A percentile compares a stretch with the other conserved stretches of the same genome.
Conservation (phyloP, 2,113 vertebrate genomes). For the Hepsetus odoe region DNA sequence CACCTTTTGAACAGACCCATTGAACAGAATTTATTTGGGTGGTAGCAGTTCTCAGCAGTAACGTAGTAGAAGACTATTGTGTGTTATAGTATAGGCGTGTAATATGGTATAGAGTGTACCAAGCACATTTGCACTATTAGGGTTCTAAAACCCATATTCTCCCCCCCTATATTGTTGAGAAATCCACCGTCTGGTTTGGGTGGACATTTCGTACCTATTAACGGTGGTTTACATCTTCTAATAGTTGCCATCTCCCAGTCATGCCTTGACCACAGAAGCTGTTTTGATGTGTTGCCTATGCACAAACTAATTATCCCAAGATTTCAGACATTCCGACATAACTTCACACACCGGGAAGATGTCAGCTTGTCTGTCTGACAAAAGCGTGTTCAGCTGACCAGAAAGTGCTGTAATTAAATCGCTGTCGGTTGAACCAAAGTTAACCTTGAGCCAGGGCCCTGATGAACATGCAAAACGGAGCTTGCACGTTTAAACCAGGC, state of each 20-base stretch:
- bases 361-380: conserved; percentile 40
- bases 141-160: neutral
- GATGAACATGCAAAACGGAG: conserved; percentile 20
- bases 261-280: conserved; percentile 11
- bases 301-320: conserved; percentile 31
- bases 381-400: conserved; percentile 60
- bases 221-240: neutral
- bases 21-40: too few relatives aligned
- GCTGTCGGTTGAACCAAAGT: conserved; percentile 50
- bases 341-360: conserved; percentile 16
- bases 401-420: conserved; percentile 65
- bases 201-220: neutral
- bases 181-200: neutral
- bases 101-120: too few relatives aligned
- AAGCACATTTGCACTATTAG: neutral
- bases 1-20: too few relatives aligned
- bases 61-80: too few relatives aligned
- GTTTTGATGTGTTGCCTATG: conserved; percentile 34
- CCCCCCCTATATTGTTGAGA: neutral
- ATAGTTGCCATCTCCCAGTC: conserved; percentile 24
- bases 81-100: too few relatives aligned
- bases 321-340: conserved; percentile 18
- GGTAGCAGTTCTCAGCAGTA: too few relatives aligned
- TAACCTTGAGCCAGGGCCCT: conserved; percentile 36
- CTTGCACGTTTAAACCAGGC: neutral